Base-by-base conservation (phyloP, 64 coral and sea anemone genomes). In the Montipora capricornis region DNA sequence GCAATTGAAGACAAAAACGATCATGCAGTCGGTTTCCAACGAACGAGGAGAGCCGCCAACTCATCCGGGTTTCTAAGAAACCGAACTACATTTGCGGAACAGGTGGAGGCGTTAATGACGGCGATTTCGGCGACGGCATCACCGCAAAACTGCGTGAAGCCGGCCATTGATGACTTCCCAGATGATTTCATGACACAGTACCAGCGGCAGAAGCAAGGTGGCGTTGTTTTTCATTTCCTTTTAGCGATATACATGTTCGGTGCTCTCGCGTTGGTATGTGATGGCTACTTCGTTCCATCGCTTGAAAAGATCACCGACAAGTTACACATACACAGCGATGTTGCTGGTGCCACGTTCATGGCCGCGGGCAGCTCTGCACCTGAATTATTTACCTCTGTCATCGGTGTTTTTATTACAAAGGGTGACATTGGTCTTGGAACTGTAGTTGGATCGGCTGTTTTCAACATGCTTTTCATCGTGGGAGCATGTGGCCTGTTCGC, bases 361-460 rank as follows among this genome's bases (percentile, higher is more conserved):
- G 96, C 96, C 20, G 96, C 90, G 22, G 96, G 96, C 3, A 98
- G 90, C 45, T 98, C 96, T 11, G 96, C 90, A 16, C 90, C 96
- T 2, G 96, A 98, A 50, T 86, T 98, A 29, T 98, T 98, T 52
- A 98, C 94, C 15, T 98, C 96, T 19, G 80, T 98, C 8, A 98
- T 98, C n/a, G 96, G 96, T 16, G 96, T 98, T 67, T 98, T 98
- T 90, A 98, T 98, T 51, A 95, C 96, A 14, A 87, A 98, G 83
- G 91, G 93, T 1, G 96, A 98, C 68, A 93, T 98, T 78, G 96
- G 96, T 2, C 53, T 98, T 44, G 96, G 90, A 46, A 98, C 96
- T 44, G 83, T 98, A 47, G 93, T 93, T 0, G 96, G 96, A n/a
- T 98, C 96, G n/a, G 90, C 96, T 20, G 93, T 93, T 6, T 98